Base-by-base conservation (phyloP, 2,888 invertebrate species). In the Pyrrhia umbra region DNA sequence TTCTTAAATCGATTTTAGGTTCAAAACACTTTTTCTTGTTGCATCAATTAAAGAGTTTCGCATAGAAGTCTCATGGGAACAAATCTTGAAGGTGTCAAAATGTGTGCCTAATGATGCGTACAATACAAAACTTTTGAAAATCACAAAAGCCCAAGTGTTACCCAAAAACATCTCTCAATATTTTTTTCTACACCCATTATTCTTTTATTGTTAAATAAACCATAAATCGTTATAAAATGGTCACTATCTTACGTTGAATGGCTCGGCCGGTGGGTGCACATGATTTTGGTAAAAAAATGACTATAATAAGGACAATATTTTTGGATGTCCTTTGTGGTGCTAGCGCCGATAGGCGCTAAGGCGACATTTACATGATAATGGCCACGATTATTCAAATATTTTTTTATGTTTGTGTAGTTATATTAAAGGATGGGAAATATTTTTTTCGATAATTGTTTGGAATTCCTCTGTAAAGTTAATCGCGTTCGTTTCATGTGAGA, bases 221-320 rank as follows among this genome's bases (percentile, higher is more conserved):
- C 90, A 95, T 95, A 95, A 94, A 95, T 95, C 92, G 89, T 93
- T 86, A 88, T 89, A 90, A 92, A 94, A 94, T 92, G 92, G 90
- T 87, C 91, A 89, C 85, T 86, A 85, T 89, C 82, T 83, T 85
- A 87, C 86, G 82, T 82, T 92, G 89, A 92, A 93, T 91, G 85
- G 88, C 75, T 71, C 77, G 75, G 74, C 75, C 76, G 71, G 59
- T 76, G 69, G 78, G 67, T 81, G 77, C 79, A 73, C 77, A 75
- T 77, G 78, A 78, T 79, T 84, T 85, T 77, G 81, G 83, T 71
- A 82, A 86, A 85, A 86, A 88, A 88, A 86, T 75, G 45, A 62
- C 64, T 79, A 81, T 82, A 81, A 82, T 79, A 88, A 85, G 85
- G 86, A 89, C 86, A 87, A 89, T 90, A 91, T 90, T 90, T 89